Percentiles rank a stretch among this genome's conserved stretches.
Conservation (phyloP, 2,797 vertebrate genomes). For the Falco concolor region DNA sequence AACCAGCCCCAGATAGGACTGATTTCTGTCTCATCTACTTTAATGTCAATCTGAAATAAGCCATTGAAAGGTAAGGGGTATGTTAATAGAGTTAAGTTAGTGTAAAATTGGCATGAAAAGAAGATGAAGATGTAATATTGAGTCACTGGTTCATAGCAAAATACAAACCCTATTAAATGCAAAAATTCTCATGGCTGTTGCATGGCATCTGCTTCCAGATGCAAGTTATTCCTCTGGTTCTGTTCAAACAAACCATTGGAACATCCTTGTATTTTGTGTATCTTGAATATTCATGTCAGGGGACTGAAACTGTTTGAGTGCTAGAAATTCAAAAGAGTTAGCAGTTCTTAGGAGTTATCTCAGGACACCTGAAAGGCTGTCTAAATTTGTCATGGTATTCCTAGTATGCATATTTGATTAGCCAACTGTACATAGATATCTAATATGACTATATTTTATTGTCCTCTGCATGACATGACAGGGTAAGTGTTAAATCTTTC, state of each 20-base stretch:
- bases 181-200: neutral
- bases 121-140: neutral
- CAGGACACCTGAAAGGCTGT: neutral
- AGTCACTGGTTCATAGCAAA: neutral
- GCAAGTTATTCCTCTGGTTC: neutral
- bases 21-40: neutral
- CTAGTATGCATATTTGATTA: neutral
- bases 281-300: neutral
- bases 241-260: neutral
- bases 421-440: fast-evolving
- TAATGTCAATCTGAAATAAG: neutral
- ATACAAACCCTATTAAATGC: neutral
- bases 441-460: neutral
- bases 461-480: neutral
- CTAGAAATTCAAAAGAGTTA: neutral
- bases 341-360: neutral
- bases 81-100: conserved; percentile 11
- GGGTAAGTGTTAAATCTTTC: neutral
- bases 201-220: neutral
- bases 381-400: neutral
- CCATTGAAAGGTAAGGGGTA: neutral
- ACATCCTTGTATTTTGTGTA: neutral
- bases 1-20: neutral
- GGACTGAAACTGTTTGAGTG: neutral
- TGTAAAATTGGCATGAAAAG: neutral